Evolutionary conservation across 2,797 vertebrate genomes (phyloP).

Genomic region (Myripristis jacobus): DNA sequence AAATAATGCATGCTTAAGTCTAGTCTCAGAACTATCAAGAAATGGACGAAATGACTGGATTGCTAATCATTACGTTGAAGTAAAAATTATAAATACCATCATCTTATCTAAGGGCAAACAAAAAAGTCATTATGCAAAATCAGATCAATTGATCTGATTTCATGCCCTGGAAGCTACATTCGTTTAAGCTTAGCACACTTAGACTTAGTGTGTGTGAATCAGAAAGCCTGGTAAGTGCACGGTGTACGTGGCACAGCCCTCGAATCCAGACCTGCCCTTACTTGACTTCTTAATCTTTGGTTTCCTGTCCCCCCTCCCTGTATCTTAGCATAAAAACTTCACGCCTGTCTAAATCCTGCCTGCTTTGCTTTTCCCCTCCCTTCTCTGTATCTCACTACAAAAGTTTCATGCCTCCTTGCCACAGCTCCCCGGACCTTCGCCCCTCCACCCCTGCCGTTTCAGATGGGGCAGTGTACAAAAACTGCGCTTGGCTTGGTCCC

Average conservation of each 20-base stretch:
- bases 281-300: slow-evolving; percentile 84
- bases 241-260: slow-evolving; percentile 51
- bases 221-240: slow-evolving; percentile 39
- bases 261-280: slow-evolving; percentile 77
- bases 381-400: slow-evolving; percentile 66
- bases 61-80: slow-evolving; percentile 33
- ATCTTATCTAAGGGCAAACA: slow-evolving; percentile 43
- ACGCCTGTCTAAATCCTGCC: slow-evolving; percentile 71
- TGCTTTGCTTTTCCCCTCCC: slow-evolving; percentile 55
- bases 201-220: slow-evolving; percentile 26
- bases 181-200: slow-evolving; percentile 17
- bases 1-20: neutral
- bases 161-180: slow-evolving; percentile 32
- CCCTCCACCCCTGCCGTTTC: slow-evolving; percentile 75
- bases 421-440: slow-evolving; percentile 52
- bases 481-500: slow-evolving; percentile 78
- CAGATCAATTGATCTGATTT: slow-evolving; percentile 38
- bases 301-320: slow-evolving; percentile 79
- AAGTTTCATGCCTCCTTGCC: slow-evolving; percentile 67
- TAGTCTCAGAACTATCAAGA: slow-evolving; percentile 6
- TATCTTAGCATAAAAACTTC: slow-evolving; percentile 77
- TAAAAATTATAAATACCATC: slow-evolving; percentile 11
- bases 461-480: slow-evolving; percentile 78
- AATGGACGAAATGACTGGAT: slow-evolving; percentile 9
- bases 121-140: slow-evolving; percentile 41